Evolutionary conservation across 2,888 invertebrate species (phyloP).

Genomic region (Aplocera efformata): DNA sequence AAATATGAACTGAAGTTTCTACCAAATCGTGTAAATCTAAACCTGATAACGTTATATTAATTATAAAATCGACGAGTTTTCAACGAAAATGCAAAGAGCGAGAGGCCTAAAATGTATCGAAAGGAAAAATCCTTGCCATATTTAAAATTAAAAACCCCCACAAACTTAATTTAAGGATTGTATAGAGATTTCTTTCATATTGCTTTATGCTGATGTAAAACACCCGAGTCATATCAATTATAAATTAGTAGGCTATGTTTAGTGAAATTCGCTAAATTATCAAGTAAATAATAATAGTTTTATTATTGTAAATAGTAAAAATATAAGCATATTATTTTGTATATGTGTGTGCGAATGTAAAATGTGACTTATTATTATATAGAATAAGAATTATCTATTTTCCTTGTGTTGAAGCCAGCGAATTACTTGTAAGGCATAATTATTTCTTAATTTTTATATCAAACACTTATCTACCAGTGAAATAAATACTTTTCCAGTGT

Average conservation of each 20-base stretch:
- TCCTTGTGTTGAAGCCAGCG: slow-evolving; percentile 24
- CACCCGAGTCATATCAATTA: slow-evolving; percentile 73
- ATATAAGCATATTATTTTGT: slow-evolving; percentile 55
- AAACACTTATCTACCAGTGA: slow-evolving; percentile 5
- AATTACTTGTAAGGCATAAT: slow-evolving; percentile 9
- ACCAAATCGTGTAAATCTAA: slow-evolving; percentile 26
- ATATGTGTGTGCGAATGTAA: slow-evolving; percentile 74
- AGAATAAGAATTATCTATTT: slow-evolving; percentile 41
- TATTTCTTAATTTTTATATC: slow-evolving; percentile 10
- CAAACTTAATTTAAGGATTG: slow-evolving; percentile 29
- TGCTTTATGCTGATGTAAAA: slow-evolving; percentile 56
- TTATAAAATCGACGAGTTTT: slow-evolving; percentile 33
- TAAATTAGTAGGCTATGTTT: slow-evolving; percentile 57
- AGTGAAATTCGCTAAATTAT: slow-evolving; percentile 53
- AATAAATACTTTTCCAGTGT: slow-evolving; percentile 2
- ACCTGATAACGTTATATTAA: slow-evolving; percentile 21
- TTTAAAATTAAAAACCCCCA: slow-evolving; percentile 18
- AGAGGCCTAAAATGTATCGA: slow-evolving; percentile 54
- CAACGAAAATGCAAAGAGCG: slow-evolving; percentile 38
- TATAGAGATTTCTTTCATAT: slow-evolving; percentile 37
- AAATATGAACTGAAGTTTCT: slow-evolving; percentile 27
- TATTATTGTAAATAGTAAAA: slow-evolving; percentile 43
- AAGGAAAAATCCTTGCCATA: slow-evolving; percentile 33
- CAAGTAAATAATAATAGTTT: slow-evolving; percentile 42
- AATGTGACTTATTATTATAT: slow-evolving; percentile 63